phyloP scores from a whole-genome alignment of 92 coral and sea anemone genomes.

The Porites cylindrica region DNA sequence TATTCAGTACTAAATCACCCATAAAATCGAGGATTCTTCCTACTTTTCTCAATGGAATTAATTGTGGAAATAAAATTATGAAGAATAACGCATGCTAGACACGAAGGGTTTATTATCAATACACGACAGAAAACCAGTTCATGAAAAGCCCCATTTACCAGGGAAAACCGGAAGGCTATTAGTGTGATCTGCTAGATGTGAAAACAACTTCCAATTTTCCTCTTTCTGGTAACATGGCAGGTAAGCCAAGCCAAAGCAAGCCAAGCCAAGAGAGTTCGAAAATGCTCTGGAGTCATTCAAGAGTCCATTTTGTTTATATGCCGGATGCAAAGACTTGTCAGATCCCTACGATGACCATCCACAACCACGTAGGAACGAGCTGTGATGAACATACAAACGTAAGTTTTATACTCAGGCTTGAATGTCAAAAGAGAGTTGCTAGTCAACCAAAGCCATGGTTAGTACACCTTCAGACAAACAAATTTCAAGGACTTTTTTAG shows the following conservation, averaged over 20 bases:
- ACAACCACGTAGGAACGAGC: background rate
- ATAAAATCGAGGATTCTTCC: too few relatives aligned
- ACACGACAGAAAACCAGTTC: background rate
- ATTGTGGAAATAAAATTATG: too few relatives aligned
- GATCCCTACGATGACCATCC: constrained; percentile 19
- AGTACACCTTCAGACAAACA: too few relatives aligned
- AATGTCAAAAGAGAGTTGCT: too few relatives aligned
- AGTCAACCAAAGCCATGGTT: too few relatives aligned
- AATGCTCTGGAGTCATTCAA: constrained; percentile 22
- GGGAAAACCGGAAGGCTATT: constrained; percentile 2
- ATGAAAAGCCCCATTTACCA: constrained; percentile 16
- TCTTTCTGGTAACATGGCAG: constrained; percentile 11
- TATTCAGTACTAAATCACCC: too few relatives aligned
- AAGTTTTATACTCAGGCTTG: too few relatives aligned
- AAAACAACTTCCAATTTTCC: constrained; percentile 9
- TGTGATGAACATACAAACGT: too few relatives aligned
- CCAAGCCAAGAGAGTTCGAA: constrained; percentile 11
- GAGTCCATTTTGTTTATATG: constrained; percentile 26
- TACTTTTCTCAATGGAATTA: too few relatives aligned
- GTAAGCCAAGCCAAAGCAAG: background rate
- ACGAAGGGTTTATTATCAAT: background rate
- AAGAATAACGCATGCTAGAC: too few relatives aligned
- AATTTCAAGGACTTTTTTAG: too few relatives aligned
- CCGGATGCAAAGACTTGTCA: constrained; percentile 25
- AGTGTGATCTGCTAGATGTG: background rate